Conservation (phyloP, 2,888 invertebrate genomes). For the Cynaeus angustus region DNA sequence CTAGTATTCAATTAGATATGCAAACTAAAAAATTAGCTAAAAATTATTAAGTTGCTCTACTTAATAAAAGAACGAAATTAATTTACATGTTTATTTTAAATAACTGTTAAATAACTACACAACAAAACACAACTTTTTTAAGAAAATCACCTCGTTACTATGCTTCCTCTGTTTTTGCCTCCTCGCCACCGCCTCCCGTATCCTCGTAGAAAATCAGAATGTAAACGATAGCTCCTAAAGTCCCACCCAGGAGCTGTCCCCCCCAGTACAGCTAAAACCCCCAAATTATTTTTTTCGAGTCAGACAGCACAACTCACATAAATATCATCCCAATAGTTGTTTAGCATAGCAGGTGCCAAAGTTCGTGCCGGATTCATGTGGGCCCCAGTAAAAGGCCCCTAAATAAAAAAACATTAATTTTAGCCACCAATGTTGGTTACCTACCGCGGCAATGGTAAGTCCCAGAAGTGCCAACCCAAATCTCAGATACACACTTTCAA, state of each 20-base stretch:
- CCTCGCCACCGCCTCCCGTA: neutral
- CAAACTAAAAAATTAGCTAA: too few species aligned
- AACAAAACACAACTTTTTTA: too few species aligned
- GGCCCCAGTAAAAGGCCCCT: slow-evolving; percentile 77
- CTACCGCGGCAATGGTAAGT: neutral
- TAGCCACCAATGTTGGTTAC: neutral
- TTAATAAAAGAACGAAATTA: too few species aligned
- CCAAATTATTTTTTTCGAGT: neutral
- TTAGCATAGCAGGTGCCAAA: slow-evolving; percentile 83
- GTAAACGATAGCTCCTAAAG: neutral
- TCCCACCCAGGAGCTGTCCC: slow-evolving; percentile 5
- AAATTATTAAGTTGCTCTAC: too few species aligned
- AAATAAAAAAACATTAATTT: too few species aligned
- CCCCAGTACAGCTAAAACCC: neutral
- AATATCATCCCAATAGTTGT: slow-evolving; percentile 78
- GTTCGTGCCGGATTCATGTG: slow-evolving; percentile 82
- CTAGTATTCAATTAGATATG: too few species aligned
- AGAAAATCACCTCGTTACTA: too few species aligned
- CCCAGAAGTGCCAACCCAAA: neutral
- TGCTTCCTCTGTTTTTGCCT: slow-evolving; percentile 9
- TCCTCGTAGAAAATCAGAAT: slow-evolving; percentile 1
- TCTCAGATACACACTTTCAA: slow-evolving; percentile 76
- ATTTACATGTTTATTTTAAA: too few species aligned
- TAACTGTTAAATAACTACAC: too few species aligned
- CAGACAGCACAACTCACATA: too few species aligned